Conservation (phyloP, 2,888 invertebrate genomes). For the Epinotia nisella region DNA sequence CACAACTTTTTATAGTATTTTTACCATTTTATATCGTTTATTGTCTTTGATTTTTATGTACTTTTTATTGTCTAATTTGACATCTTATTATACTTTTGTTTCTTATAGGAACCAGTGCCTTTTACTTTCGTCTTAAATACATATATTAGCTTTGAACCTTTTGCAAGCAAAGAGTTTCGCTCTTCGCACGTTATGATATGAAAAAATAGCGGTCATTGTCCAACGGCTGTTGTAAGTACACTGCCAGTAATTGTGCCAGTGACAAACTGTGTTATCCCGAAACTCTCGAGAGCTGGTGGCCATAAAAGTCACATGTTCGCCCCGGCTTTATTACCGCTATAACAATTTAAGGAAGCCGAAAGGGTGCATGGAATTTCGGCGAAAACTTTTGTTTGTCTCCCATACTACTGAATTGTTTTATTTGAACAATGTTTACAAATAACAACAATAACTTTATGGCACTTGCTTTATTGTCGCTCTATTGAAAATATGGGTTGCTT, state of each 20-base stretch:
- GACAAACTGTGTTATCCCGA: conserved; percentile 75
- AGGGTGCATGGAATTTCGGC: conserved; percentile 77
- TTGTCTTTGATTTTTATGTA: too few species aligned
- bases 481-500: conserved; percentile 68
- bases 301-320: conserved; percentile 82
- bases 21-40: too few species aligned
- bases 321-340: conserved; percentile 79
- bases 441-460: conserved; percentile 79
- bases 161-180: conserved; percentile 9
- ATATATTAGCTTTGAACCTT: neutral
- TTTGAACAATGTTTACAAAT: conserved; percentile 82
- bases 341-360: conserved; percentile 83
- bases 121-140: too few species aligned
- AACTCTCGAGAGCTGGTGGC: conserved; percentile 74
- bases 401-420: conserved; percentile 78
- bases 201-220: conserved; percentile 66
- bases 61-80: too few species aligned
- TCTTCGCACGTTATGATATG: conserved; percentile 58
- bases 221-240: conserved; percentile 53
- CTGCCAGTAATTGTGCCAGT: conserved; percentile 71
- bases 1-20: too few species aligned
- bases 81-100: too few species aligned
- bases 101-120: too few species aligned
- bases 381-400: conserved; percentile 79
- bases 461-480: conserved; percentile 73